Evolutionary conservation across 2,113 vertebrate species (phyloP).

Genomic region (Rhynchopsitta pachyrhyncha): DNA sequence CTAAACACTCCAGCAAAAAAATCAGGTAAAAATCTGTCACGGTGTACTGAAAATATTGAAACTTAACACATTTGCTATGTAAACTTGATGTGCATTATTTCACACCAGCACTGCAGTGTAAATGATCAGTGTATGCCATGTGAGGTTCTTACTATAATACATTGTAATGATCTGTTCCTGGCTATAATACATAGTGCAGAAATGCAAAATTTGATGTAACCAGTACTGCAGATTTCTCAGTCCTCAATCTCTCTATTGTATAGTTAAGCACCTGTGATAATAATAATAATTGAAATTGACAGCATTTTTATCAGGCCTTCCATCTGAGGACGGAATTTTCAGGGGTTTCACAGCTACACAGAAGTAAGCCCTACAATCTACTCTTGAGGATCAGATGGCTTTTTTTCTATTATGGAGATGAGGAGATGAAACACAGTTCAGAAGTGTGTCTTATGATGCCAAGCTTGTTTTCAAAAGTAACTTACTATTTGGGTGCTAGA

Average conservation of each 20-base stretch:
- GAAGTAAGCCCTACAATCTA: slow-evolving; percentile 48
- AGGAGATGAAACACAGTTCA: slow-evolving; percentile 22
- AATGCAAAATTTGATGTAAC: background rate
- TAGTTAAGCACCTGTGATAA: slow-evolving; percentile 24
- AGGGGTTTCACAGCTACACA: slow-evolving; percentile 6
- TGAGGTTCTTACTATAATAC: background rate
- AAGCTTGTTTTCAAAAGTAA: background rate
- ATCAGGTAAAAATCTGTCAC: background rate
- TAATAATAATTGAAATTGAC: slow-evolving; percentile 43
- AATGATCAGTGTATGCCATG: background rate
- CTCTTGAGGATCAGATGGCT: slow-evolving; percentile 35
- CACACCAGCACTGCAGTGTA: slow-evolving; percentile 1
- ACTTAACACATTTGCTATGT: background rate
- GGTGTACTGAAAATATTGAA: background rate
- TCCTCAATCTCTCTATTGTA: background rate
- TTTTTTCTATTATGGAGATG: slow-evolving; percentile 33
- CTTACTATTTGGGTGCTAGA: background rate
- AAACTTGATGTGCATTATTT: slow-evolving; percentile 34
- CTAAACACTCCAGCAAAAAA: background rate
- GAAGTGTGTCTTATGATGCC: background rate
- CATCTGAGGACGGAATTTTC: background rate
- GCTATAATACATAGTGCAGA: background rate
- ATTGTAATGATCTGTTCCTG: background rate
- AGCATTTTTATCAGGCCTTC: background rate
- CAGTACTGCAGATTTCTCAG: background rate